Conservation (phyloP, 2,113 vertebrate species). For the Microtus richardsoni region DNA sequence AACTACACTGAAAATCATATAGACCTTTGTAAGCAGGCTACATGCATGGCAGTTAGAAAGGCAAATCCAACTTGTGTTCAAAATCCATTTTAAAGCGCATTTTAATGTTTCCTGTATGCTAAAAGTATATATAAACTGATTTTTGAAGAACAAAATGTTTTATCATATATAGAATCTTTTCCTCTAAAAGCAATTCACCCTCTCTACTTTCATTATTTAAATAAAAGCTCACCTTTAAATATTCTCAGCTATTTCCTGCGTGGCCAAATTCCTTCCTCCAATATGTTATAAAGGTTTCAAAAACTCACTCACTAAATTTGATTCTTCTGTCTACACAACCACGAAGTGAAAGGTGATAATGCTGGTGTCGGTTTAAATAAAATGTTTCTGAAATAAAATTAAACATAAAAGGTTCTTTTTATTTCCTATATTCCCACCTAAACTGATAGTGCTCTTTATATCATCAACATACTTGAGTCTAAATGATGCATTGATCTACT, state of each 20-base stretch:
- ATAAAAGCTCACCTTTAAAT: neutral
- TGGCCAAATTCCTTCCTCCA: neutral
- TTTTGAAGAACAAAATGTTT: neutral
- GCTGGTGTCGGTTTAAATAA: slow-evolving; percentile 40
- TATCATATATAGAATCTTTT: neutral
- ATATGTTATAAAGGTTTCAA: neutral
- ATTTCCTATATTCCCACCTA: neutral
- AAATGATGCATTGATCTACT: neutral
- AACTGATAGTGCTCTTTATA: neutral
- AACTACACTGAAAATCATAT: neutral
- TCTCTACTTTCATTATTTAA: neutral
- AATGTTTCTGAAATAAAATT: slow-evolving; percentile 33
- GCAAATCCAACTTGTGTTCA: neutral
- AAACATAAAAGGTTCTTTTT: neutral
- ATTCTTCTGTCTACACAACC: neutral
- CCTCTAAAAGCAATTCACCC: neutral
- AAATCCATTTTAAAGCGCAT: neutral
- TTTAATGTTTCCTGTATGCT: neutral
- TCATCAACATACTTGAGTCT: neutral
- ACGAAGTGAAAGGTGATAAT: slow-evolving; percentile 11
- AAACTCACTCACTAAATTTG: neutral
- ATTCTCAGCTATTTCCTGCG: neutral
- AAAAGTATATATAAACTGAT: neutral
- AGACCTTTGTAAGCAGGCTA: fast-evolving
- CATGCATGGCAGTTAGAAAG: neutral